Base-by-base conservation (phyloP, 2,888 invertebrate species). In the Drosophila phalerata region DNA sequence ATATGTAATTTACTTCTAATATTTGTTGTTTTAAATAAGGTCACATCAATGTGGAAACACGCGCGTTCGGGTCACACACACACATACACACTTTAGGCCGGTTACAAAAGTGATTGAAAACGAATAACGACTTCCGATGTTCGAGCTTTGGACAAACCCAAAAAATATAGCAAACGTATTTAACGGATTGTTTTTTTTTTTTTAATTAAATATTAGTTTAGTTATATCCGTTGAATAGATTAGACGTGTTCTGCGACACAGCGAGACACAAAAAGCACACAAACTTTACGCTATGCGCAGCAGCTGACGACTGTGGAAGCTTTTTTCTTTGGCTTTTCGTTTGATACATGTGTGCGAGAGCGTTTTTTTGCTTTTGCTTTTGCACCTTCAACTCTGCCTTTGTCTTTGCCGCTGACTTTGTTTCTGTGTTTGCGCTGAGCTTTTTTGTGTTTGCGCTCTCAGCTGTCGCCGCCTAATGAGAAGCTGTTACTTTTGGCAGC, bases 231-330 rank as follows among this genome's bases (percentile, higher is more conserved):
- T 45, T 19, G 25, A 13, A 19, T 61, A 28, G 48, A 32, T 63
- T 74, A 71, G 63, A 77, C 64, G 69, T 73, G 84, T 82, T 78
- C 69, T 68, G 76, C 70, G 67, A 57, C 49, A 45, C 58, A 77
- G 73, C 65, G 68, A 64, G 47, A 63, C 62, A 52, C 37, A 76
- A 76, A 79, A 81, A 86, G 75, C 74, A 89, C 80, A 79, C 65
- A 88, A 83, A 91, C 90, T 90, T 91, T 79, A 91, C 91, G 91
- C 89, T 85, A 90, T 87, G 91, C 92, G 90, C 91, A 92, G 91
- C 92, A 92, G 91, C 92, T 91, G 91, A 90, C 86, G 82, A 92
- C 90, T 91, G 90, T 90, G 77, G 73, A 79, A 91, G 91, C 90
- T 91, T 91, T 90, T 90, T 90, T 86, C 81, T 79, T 69, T 79